Percentiles rank a stretch among this genome's conserved stretches.
Evolutionary conservation across 1,140 invertebrate genomes (phyloP).

Genomic region (Pseudobourletiella spinata): DNA sequence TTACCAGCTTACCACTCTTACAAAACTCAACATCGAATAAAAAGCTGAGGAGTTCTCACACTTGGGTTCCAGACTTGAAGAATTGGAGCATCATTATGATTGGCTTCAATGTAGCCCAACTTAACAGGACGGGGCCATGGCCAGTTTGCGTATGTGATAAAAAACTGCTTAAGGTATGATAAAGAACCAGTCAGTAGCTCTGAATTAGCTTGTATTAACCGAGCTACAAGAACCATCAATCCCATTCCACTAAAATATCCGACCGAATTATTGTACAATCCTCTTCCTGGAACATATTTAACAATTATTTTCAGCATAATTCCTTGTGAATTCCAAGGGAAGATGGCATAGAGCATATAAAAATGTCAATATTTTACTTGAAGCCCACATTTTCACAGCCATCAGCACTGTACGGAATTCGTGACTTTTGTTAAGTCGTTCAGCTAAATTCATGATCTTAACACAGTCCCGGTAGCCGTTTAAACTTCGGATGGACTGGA

Average conservation of each 20-base stretch:
- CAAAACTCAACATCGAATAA: too few relatives aligned
- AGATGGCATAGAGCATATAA: not conserved
- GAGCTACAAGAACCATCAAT: not conserved
- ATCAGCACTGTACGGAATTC: too few relatives aligned
- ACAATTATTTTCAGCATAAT: not conserved
- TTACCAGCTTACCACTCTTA: not conserved
- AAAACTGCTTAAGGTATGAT: not conserved
- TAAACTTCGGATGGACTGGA: not conserved
- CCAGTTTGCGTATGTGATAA: not conserved
- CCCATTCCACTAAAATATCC: conserved; percentile 1
- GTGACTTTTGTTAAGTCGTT: too few relatives aligned
- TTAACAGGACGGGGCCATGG: not conserved
- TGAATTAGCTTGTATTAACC: not conserved
- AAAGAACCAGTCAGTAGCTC: not conserved
- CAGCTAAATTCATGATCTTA: too few relatives aligned
- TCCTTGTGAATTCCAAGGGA: not conserved
- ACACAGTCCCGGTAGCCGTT: not conserved
- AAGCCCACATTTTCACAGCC: not conserved
- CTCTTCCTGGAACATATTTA: not conserved
- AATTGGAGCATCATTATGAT: not conserved
- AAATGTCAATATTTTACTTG: not conserved
- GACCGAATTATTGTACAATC: not conserved
- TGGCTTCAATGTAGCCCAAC: not conserved
- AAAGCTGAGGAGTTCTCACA: not conserved
- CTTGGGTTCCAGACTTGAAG: not conserved